Evolutionary conservation across 2,888 invertebrate genomes (phyloP).

Genomic region (Hydroisotoma schaefferi): DNA sequence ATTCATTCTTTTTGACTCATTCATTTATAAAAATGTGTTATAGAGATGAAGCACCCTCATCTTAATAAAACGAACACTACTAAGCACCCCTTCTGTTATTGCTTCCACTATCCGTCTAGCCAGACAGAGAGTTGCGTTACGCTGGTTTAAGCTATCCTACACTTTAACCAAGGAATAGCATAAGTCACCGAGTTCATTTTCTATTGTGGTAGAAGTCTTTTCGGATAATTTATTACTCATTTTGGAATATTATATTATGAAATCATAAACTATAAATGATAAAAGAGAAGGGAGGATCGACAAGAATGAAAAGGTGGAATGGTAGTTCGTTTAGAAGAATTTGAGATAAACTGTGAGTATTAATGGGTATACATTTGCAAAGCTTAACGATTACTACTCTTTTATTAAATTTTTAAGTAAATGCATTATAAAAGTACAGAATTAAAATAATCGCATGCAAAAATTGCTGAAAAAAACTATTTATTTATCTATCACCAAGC

Average conservation of each 20-base stretch:
- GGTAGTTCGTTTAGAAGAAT: neutral
- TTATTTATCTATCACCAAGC: no score
- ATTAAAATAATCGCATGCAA: no score
- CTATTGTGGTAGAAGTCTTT: constrained; percentile 2
- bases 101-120: neutral
- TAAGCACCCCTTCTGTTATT: constrained; percentile 2
- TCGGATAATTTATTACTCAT: constrained; percentile 6
- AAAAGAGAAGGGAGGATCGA: constrained; percentile 1
- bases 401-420: no score
- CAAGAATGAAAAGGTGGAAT: constrained; percentile 1
- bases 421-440: no score
- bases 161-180: no score
- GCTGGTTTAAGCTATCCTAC: no score
- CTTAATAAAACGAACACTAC: neutral
- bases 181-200: neutral
- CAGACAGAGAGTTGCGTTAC: neutral
- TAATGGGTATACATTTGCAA: no score
- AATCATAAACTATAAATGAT: constrained; percentile 2
- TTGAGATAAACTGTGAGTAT: neutral
- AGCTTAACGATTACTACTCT: no score
- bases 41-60: no score
- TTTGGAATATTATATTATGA: constrained; percentile 9
- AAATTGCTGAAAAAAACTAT: no score
- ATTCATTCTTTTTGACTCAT: constrained; percentile 4
- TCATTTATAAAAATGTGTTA: constrained; percentile 6